Evolutionary conservation across 2,113 vertebrate species (phyloP).

Genomic region (Cinclus cinclus): DNA sequence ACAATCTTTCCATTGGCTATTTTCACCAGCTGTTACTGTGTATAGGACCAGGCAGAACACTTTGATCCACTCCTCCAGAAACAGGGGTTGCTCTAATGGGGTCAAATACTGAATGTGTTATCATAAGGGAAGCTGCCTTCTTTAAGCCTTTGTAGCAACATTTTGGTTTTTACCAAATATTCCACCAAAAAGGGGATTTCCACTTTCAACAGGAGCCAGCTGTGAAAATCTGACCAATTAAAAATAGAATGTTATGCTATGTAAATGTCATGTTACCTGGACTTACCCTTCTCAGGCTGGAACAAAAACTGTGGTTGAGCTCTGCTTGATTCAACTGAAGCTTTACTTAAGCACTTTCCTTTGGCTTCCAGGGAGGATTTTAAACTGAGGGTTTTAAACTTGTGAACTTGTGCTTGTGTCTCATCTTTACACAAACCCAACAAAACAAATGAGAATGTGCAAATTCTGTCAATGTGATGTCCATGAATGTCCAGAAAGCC

Average conservation of each 20-base stretch:
- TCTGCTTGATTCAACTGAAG: background rate
- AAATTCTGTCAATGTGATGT: background rate
- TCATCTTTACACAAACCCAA: accelerated
- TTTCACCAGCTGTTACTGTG: background rate
- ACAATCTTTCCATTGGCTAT: background rate
- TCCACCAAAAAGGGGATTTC: background rate
- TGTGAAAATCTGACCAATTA: background rate
- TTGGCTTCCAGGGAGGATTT: background rate
- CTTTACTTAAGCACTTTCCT: background rate
- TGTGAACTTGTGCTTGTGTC: background rate
- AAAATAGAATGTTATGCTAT: background rate
- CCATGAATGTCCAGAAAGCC: background rate
- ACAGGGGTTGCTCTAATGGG: background rate
- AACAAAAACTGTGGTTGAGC: background rate
- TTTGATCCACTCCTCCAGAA: background rate
- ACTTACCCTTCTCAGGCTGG: background rate
- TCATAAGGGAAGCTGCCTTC: background rate
- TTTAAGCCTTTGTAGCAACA: background rate
- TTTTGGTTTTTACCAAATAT: background rate
- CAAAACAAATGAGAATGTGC: background rate
- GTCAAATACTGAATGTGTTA: background rate
- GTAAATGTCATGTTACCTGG: background rate
- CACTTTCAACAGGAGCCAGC: background rate
- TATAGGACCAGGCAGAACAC: background rate
- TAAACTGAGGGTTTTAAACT: background rate